Evolutionary conservation across 2,113 vertebrate species (phyloP).

Genomic region (Tachuris rubrigastra): DNA sequence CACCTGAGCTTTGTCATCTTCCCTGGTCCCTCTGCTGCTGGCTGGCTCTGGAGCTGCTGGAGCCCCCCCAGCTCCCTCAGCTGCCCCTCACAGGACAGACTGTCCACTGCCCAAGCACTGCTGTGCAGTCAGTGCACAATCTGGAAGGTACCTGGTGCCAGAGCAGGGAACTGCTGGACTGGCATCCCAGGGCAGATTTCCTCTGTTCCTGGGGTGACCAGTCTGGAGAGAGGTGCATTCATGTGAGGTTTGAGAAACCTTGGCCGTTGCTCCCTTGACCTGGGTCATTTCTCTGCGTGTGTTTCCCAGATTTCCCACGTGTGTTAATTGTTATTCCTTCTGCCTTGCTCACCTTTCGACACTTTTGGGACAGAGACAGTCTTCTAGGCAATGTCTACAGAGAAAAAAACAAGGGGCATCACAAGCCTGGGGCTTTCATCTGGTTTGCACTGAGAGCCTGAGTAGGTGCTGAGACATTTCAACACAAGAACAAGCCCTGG

Average conservation of each 20-base stretch:
- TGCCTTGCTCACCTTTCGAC: neutral
- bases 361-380: neutral
- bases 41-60: neutral
- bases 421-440: neutral
- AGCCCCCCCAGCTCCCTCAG: neutral
- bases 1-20: neutral
- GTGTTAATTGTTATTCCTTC: neutral
- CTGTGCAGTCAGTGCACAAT: neutral
- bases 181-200: neutral
- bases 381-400: neutral
- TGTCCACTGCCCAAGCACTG: neutral
- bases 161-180: neutral
- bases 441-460: neutral
- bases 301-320: neutral
- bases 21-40: neutral
- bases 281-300: neutral
- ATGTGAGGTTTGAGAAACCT: neutral
- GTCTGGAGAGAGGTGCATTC: accelerated
- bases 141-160: neutral
- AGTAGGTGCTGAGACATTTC: neutral
- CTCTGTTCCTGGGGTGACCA: neutral
- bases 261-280: neutral
- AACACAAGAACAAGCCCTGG: neutral
- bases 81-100: neutral
- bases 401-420: neutral